Evolutionary conservation across 2,888 invertebrate species (phyloP).

Genomic region (Macaria liturata): DNA sequence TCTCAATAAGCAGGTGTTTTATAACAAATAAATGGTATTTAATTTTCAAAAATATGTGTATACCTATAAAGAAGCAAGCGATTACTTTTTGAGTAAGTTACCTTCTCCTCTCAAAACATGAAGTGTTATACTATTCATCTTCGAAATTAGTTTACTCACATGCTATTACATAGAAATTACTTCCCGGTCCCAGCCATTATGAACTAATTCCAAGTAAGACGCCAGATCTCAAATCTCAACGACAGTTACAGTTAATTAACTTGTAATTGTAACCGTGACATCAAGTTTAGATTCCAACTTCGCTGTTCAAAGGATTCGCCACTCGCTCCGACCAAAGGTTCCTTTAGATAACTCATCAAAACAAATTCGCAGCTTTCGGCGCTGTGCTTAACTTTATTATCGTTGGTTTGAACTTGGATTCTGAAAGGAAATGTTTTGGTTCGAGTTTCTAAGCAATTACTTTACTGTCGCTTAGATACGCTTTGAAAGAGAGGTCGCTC

Average conservation of each 20-base stretch:
- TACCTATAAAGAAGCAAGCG: no score
- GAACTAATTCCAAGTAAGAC: background rate
- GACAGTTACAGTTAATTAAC: conserved; percentile 57
- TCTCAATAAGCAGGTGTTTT: no score
- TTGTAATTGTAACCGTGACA: conserved; percentile 59
- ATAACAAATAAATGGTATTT: no score
- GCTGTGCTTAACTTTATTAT: conserved; percentile 19
- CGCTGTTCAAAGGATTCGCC: conserved; percentile 59
- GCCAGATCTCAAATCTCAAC: conserved; percentile 40
- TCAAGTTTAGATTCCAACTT: conserved; percentile 58
- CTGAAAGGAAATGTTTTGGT: conserved; percentile 1
- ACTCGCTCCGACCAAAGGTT: conserved; percentile 47
- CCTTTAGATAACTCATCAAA: conserved; percentile 62
- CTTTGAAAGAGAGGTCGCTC: background rate
- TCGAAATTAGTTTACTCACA: no score
- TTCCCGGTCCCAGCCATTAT: no score
- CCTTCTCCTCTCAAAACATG: no score
- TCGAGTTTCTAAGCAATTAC: background rate
- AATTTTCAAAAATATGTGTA: no score
- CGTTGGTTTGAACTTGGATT: conserved; percentile 2
- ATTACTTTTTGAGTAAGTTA: no score
- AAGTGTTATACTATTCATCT: no score
- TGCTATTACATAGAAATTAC: no score
- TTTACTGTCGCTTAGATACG: background rate
- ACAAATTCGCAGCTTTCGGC: conserved; percentile 49